Percentiles rank a stretch among this genome's conserved stretches.
phyloP scores from a whole-genome alignment of 1,140 invertebrate genomes.

The Calliphora vicina region DNA sequence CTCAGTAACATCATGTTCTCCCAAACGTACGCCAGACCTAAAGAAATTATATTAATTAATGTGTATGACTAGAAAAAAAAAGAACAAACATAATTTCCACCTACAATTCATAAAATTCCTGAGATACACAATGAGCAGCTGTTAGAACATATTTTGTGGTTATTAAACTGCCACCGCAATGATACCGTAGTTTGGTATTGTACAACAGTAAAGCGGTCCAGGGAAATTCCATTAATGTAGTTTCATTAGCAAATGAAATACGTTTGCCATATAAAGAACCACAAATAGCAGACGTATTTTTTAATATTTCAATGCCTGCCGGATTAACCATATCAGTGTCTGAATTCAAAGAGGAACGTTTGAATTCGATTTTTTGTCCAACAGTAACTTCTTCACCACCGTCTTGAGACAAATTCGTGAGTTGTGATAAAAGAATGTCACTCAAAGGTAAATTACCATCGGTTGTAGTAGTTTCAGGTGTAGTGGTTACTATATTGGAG shows the following conservation, averaged over 20 bases:
- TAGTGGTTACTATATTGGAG: too few species aligned
- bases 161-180: not conserved
- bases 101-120: not conserved
- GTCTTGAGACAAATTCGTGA: not conserved
- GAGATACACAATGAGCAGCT: not conserved
- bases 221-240: not conserved
- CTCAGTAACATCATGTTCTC: not conserved
- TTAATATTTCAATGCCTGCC: not conserved
- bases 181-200: not conserved
- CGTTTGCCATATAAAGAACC: not conserved
- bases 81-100: not conserved
- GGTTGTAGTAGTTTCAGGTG: not conserved
- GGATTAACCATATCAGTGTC: not conserved
- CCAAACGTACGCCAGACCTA: not conserved
- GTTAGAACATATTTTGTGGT: not conserved
- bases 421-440: not conserved
- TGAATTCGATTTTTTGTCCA: not conserved
- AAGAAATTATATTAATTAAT: not conserved
- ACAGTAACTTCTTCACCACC: not conserved
- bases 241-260: not conserved
- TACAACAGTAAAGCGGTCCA: not conserved
- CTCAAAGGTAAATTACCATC: not conserved
- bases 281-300: not conserved
- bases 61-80: too few species aligned
- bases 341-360: not conserved